Conservation (phyloP, 2,888 invertebrate species). For the Linyphia triangularis region DNA sequence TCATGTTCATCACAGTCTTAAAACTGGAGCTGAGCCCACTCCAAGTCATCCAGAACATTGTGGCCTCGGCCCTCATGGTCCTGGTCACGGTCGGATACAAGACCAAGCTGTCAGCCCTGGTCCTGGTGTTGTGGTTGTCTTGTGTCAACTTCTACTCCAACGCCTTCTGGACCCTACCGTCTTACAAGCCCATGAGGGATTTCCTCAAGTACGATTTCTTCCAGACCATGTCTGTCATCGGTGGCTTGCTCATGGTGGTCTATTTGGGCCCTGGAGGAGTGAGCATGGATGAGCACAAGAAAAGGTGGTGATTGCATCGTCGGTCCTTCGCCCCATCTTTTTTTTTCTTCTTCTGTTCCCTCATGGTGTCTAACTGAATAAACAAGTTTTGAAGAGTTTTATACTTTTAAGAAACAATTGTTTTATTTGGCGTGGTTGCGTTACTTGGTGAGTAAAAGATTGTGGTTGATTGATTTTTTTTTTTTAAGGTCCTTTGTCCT, state of each 20-base stretch:
- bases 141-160: slow-evolving; percentile 96
- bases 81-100: slow-evolving; percentile 98
- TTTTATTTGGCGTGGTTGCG: slow-evolving; percentile 27
- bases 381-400: slow-evolving; percentile 68
- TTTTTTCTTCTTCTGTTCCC: slow-evolving; percentile 20
- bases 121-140: slow-evolving; percentile 92
- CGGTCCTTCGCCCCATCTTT: slow-evolving; percentile 10
- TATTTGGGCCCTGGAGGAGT: slow-evolving; percentile 98
- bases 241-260: slow-evolving; percentile 98
- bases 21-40: slow-evolving; percentile 89
- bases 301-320: slow-evolving; percentile 90
- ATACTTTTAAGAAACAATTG: slow-evolving; percentile 55
- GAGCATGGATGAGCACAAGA: slow-evolving; percentile 99
- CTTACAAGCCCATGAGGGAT: slow-evolving; percentile 96
- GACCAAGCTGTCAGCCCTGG: slow-evolving; percentile 97
- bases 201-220: slow-evolving; percentile 99
- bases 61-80: slow-evolving; percentile 96
- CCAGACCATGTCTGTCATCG: slow-evolving; percentile 98
- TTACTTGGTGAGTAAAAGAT: too few species aligned
- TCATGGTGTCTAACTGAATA: slow-evolving; percentile 57
- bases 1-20: slow-evolving; percentile 98
- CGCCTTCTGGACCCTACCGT: slow-evolving; percentile 98
- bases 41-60: slow-evolving; percentile 90
- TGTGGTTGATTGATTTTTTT: too few species aligned
- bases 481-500: too few species aligned